Evolutionary conservation across 2,888 invertebrate species (phyloP), one percentile per base, ranked within the genome.

Genomic region (Cyrtodaria siliqua): DNA sequence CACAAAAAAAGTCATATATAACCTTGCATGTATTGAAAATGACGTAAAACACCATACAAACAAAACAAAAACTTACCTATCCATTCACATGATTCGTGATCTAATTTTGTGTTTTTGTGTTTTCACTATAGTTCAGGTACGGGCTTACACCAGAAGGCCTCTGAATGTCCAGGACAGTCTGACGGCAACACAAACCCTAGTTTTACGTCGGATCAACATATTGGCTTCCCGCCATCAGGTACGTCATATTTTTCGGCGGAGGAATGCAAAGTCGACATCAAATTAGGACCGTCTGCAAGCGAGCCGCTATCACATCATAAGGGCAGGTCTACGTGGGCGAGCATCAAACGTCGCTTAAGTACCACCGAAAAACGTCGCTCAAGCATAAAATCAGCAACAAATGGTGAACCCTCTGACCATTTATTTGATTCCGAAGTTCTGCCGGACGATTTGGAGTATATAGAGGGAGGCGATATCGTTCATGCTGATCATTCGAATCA

Each of bases 401-500:
- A 16, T 16, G 44, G 4, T 16, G n/a, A 16, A 18, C 3, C 20
- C n/a, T 20, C n/a, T 16, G 16, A 44, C 16, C 16, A 18, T 16
- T 44, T 16, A 16, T 44, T 44, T 44, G 44, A 44, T 9, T 60
- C 64, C 8, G 75, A 80, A 24, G 53, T 77, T 16, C 73, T 80
- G 16, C 80, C 80, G 2, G 80, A 80, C 47, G 80, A 80, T 23
- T 33, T 80, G 12, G 80, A 80, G 14, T 80, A 80, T 29, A 77
- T 80, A 6, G 80, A 80, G 40, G 76, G 80, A 12, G 80, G 80
- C 0, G 80, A 80, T 53, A 76, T 80, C 18, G 66, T 75, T 2
- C 67, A 62, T 2, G 57, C 67, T 4, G 62, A 67, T 4, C 33
- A 33, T 12, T 12, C 12, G 33, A 12, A 33, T 12, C 33, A 33